phyloP scores from a whole-genome alignment of 2,888 invertebrate genomes.

The Dromius quadrimaculatus region DNA sequence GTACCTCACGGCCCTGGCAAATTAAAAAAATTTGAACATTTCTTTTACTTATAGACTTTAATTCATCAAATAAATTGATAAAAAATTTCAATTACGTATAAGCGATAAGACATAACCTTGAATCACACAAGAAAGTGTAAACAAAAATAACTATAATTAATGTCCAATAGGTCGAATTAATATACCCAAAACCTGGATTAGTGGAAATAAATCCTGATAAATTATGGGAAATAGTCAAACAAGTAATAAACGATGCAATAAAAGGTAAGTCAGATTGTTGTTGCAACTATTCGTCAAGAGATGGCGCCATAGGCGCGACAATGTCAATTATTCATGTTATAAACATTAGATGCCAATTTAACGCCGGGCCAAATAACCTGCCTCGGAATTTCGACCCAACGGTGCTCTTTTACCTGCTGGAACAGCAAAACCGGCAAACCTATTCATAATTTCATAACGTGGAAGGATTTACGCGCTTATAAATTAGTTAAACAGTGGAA shows the following conservation, averaged over 20 bases:
- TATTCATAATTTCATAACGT: slow-evolving; percentile 77
- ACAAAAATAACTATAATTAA: no score
- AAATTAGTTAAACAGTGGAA: slow-evolving; percentile 71
- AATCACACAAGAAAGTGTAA: no score
- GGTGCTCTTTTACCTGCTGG: slow-evolving; percentile 77
- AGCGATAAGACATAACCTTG: no score
- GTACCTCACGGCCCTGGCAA: no score
- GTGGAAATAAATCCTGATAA: slow-evolving; percentile 91
- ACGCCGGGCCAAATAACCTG: slow-evolving; percentile 77
- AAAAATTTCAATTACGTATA: no score
- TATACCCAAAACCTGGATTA: slow-evolving; percentile 83
- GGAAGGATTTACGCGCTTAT: slow-evolving; percentile 76
- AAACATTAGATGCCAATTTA: slow-evolving; percentile 80
- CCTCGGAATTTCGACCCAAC: slow-evolving; percentile 76
- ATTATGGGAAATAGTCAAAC: slow-evolving; percentile 78
- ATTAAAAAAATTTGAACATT: no score
- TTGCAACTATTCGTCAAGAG: no score
- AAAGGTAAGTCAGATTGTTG: slow-evolving; percentile 69
- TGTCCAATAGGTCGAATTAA: slow-evolving; percentile 82
- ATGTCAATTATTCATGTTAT: no score
- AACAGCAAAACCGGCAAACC: slow-evolving; percentile 71
- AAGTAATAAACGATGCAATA: slow-evolving; percentile 78
- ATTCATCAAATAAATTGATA: no score
- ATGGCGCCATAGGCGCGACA: no score
- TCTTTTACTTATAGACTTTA: no score